These are phyloP conservation scores for Melieria omissa DNA, from an alignment of 2,888 invertebrate genomes.

Conservation along the genomic window DNA sequence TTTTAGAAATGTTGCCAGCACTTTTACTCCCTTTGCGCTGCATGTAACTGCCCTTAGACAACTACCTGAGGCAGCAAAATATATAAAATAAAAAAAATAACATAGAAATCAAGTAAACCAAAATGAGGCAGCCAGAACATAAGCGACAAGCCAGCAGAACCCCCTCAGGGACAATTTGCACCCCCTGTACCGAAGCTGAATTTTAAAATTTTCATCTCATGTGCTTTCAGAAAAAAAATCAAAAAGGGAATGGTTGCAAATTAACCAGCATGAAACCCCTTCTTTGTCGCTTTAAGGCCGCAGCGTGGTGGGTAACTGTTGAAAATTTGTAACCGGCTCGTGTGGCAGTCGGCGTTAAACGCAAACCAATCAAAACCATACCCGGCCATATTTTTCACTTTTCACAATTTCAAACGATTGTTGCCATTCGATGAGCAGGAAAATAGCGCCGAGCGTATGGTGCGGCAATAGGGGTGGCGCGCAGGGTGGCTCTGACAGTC, in stretches of 20 bases:
- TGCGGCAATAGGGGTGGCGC: too few relatives aligned
- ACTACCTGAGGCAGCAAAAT: neutral
- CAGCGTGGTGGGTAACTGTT: neutral
- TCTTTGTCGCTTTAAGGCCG: neutral
- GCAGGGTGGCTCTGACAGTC: too few relatives aligned
- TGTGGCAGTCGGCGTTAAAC: slow-evolving; percentile 26
- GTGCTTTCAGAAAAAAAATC: neutral
- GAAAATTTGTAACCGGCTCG: neutral
- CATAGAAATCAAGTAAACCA: slow-evolving; percentile 15
- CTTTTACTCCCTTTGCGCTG: neutral
- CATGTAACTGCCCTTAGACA: slow-evolving; percentile 7
- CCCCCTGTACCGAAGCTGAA: neutral
- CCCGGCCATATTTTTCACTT: slow-evolving; percentile 45
- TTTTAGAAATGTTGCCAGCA: neutral
- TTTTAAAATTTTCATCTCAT: too few relatives aligned
- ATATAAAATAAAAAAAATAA: neutral
- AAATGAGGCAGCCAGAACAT: slow-evolving; percentile 31
- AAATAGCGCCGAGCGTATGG: too few relatives aligned
- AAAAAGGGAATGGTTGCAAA: slow-evolving; percentile 36
- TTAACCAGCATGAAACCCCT: slow-evolving; percentile 38
- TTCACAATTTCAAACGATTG: slow-evolving; percentile 5
- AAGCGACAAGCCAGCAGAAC: slow-evolving; percentile 29
- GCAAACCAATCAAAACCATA: slow-evolving; percentile 54
- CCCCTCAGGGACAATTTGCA: slow-evolving; percentile 34
- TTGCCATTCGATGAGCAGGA: neutral